Conservation (phyloP, 2,797 vertebrate species). For the Tarsius wallacei region DNA sequence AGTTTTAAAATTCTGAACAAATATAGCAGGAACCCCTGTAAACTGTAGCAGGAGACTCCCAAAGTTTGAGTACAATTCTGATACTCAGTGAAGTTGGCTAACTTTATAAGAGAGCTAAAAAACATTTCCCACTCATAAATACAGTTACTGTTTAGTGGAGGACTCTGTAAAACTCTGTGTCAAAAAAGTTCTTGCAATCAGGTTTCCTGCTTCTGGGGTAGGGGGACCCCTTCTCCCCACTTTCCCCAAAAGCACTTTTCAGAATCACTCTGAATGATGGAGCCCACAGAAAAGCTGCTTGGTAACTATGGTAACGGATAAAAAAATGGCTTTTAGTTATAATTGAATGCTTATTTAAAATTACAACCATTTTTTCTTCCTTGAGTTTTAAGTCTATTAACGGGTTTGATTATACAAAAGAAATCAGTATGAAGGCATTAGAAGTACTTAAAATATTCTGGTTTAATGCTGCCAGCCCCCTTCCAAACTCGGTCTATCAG, state of each 20-base stretch:
- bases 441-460: slow-evolving; percentile 58
- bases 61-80: background rate
- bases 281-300: slow-evolving; percentile 79
- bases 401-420: slow-evolving; percentile 76
- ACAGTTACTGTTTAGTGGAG: background rate
- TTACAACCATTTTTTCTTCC: slow-evolving; percentile 72
- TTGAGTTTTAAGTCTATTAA: slow-evolving; percentile 78
- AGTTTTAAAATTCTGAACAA: background rate
- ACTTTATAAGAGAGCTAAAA: background rate
- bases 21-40: background rate
- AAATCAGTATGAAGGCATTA: background rate
- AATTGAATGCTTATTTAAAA: slow-evolving; percentile 86
- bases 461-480: background rate
- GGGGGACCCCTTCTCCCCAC: background rate
- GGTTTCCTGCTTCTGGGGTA: slow-evolving; percentile 59
- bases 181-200: background rate
- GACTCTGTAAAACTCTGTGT: background rate
- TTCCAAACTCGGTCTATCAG: background rate
- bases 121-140: background rate
- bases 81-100: background rate
- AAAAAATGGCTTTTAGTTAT: slow-evolving; percentile 85
- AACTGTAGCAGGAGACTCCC: background rate
- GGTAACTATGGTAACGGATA: slow-evolving; percentile 89
- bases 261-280: slow-evolving; percentile 65
- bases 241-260: slow-evolving; percentile 62